Evolutionary conservation across 2,113 vertebrate genomes (phyloP).

Genomic region (Coptodon rendalli): DNA sequence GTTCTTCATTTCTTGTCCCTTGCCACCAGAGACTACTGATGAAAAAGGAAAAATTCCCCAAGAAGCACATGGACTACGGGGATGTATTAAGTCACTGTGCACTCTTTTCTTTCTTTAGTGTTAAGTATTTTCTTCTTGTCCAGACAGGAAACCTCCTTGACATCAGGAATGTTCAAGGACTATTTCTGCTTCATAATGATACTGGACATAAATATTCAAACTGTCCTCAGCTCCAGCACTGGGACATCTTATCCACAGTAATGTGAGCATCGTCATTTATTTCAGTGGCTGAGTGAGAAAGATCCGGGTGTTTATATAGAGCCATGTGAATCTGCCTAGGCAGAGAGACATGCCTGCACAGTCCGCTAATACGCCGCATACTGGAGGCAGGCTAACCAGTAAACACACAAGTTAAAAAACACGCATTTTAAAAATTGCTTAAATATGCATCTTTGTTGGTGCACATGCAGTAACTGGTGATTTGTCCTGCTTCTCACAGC

Average conservation of each 20-base stretch:
- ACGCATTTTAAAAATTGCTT: not conserved
- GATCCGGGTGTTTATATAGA: conserved; percentile 48
- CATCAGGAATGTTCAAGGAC: conserved; percentile 47
- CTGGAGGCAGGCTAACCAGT: not conserved
- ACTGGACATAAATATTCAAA: conserved; percentile 49
- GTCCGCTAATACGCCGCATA: not conserved
- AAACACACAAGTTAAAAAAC: not conserved
- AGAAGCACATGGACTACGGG: not conserved
- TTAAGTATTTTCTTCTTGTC: conserved; percentile 15
- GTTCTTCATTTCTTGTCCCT: not conserved
- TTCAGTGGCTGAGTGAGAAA: conserved; percentile 40
- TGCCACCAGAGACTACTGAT: not conserved
- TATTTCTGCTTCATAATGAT: conserved; percentile 62
- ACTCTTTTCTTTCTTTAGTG: not conserved
- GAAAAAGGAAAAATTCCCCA: not conserved
- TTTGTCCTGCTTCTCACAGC: not conserved
- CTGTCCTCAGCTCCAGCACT: conserved; percentile 29
- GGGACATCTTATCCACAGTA: conserved; percentile 60
- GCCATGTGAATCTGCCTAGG: conserved; percentile 13
- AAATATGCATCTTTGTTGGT: not conserved
- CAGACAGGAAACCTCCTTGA: conserved; percentile 28
- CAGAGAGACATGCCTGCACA: not conserved
- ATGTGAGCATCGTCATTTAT: conserved; percentile 46
- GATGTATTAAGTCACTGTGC: not conserved
- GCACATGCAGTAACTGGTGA: not conserved